A percentile compares a stretch with the other conserved stretches of the same genome.
Evolutionary conservation across 2,797 vertebrate species (phyloP).

Genomic region (Melanotaenia nigrans): DNA sequence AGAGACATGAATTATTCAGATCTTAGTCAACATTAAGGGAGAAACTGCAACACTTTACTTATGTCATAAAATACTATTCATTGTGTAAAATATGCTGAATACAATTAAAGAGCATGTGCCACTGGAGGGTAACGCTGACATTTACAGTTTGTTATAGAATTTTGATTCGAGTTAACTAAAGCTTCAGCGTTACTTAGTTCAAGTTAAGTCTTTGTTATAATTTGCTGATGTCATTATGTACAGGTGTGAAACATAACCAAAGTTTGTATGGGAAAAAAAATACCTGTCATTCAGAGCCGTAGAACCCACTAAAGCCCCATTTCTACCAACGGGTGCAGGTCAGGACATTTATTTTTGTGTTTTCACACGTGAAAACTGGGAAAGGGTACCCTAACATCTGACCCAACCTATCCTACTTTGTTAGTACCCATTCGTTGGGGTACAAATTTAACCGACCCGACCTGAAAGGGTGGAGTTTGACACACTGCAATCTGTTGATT

Average conservation of each 20-base stretch:
- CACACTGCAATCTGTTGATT: too few species aligned
- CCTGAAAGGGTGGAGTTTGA: too few species aligned
- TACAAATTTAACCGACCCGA: too few species aligned
- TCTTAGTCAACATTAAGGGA: background rate
- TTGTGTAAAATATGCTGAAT: background rate
- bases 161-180: slow-evolving; percentile 12
- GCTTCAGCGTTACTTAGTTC: slow-evolving; percentile 7
- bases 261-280: slow-evolving; percentile 7
- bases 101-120: background rate
- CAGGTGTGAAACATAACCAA: background rate
- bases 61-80: background rate
- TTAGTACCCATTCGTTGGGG: too few species aligned
- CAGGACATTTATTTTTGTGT: too few species aligned
- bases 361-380: too few species aligned
- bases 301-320: background rate
- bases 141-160: background rate
- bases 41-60: background rate
- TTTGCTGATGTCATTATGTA: background rate
- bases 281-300: slow-evolving; percentile 12
- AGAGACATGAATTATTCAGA: too few species aligned
- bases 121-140: background rate
- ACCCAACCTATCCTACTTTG: too few species aligned
- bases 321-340: too few species aligned
- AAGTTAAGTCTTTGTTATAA: background rate
- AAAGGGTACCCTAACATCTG: too few species aligned